phyloP scores from a whole-genome alignment of 2,113 vertebrate species.

The Orientallactaga bullata region DNA sequence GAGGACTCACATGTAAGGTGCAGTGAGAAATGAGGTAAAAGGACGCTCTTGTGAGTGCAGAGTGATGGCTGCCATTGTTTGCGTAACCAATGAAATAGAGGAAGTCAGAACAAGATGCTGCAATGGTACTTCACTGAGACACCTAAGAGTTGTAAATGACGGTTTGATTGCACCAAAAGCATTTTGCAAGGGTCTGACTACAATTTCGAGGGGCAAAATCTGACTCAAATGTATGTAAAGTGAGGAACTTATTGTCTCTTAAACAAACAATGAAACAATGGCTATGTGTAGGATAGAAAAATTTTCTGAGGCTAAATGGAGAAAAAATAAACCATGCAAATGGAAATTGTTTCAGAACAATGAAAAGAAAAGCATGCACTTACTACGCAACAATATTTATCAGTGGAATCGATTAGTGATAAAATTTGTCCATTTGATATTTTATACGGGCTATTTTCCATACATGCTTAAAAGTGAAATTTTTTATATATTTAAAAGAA shows the following conservation, averaged over 20 bases:
- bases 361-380: neutral
- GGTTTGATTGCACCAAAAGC: neutral
- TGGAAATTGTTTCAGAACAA: neutral
- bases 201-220: neutral
- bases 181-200: neutral
- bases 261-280: neutral
- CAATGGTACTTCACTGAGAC: neutral
- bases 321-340: neutral
- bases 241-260: neutral
- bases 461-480: neutral
- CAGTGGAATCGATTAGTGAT: neutral
- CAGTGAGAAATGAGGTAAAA: neutral
- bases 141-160: neutral
- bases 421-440: neutral
- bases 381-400: neutral
- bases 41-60: neutral
- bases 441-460: neutral
- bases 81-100: neutral
- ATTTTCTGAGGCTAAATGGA: neutral
- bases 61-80: neutral
- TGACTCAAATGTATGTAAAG: neutral
- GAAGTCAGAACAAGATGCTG: neutral
- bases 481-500: neutral
- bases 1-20: accelerated
- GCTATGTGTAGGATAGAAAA: neutral